Percentiles rank a stretch among this genome's conserved stretches.
Conservation (phyloP, 2,797 vertebrate species). For the Florisuga fusca region DNA sequence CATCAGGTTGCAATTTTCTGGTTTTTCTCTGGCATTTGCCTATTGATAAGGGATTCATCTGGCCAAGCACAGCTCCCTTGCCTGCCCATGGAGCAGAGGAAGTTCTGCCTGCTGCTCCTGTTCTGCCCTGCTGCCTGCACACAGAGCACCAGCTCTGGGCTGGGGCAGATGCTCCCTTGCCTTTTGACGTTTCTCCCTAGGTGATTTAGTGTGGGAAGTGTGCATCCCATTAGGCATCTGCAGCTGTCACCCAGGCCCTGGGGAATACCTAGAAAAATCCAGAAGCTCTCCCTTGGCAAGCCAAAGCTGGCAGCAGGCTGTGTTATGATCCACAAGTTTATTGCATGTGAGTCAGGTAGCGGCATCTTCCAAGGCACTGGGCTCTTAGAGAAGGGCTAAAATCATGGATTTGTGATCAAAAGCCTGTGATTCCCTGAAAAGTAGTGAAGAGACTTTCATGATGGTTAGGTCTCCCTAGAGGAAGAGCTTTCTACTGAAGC, state of each 20-base stretch:
- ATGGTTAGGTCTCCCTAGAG: background rate
- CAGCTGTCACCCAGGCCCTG: background rate
- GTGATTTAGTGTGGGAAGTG: background rate
- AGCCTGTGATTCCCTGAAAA: background rate
- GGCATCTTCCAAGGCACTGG: background rate
- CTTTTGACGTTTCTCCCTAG: background rate
- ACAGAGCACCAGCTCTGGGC: background rate
- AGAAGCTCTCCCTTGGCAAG: background rate
- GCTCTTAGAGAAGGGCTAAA: background rate
- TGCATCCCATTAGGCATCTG: background rate
- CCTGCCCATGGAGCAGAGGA: background rate
- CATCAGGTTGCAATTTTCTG: background rate
- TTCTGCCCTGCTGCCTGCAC: background rate
- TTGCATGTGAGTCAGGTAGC: background rate
- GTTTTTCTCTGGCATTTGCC: background rate
- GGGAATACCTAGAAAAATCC: background rate
- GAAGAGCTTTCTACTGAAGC: background rate
- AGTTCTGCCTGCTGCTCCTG: background rate
- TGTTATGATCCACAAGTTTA: background rate
- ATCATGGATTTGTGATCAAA: background rate
- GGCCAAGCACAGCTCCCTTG: rapidly evolving
- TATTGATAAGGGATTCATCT: background rate
- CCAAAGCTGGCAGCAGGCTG: background rate
- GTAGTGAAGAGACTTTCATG: background rate
- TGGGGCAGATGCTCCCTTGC: background rate